These are phyloP conservation scores for Nowickia ferox DNA, from an alignment of 2,888 invertebrate genomes.

Conservation along the genomic window DNA sequence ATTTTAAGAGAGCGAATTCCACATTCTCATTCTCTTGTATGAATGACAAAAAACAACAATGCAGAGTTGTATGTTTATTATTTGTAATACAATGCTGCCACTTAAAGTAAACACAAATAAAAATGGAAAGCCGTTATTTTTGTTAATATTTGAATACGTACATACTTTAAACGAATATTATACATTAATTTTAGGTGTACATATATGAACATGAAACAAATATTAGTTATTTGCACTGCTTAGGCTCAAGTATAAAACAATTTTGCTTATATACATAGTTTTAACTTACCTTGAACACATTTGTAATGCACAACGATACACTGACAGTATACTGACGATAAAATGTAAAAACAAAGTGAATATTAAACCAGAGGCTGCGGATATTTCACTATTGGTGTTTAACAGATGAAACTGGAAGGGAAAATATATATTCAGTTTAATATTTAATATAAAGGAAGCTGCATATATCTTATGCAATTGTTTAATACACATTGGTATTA, in stretches of 20 bases:
- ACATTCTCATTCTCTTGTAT: constrained; percentile 12
- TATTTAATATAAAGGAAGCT: background rate
- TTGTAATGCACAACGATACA: constrained; percentile 81
- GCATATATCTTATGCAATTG: background rate
- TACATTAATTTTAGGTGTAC: no score
- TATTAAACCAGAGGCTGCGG: constrained; percentile 81
- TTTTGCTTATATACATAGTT: constrained; percentile 5
- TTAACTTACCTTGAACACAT: constrained; percentile 82
- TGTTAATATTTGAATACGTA: no score
- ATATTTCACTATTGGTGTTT: constrained; percentile 80
- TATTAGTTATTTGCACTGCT: constrained; percentile 6
- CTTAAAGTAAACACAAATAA: background rate
- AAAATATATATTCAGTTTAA: background rate
- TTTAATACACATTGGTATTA: no score
- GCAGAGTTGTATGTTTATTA: constrained; percentile 42
- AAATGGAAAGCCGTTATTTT: no score
- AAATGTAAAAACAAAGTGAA: constrained; percentile 81
- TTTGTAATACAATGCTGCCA: constrained; percentile 44
- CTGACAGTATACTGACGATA: constrained; percentile 82
- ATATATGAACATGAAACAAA: background rate
- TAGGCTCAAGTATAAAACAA: background rate
- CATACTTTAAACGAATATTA: no score
- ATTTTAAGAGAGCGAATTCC: constrained; percentile 32
- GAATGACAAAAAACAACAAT: background rate
- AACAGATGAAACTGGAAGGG: constrained; percentile 77